Evolutionary conservation across 2,113 vertebrate genomes (phyloP).

Genomic region (Myrmophylax atrothorax): DNA sequence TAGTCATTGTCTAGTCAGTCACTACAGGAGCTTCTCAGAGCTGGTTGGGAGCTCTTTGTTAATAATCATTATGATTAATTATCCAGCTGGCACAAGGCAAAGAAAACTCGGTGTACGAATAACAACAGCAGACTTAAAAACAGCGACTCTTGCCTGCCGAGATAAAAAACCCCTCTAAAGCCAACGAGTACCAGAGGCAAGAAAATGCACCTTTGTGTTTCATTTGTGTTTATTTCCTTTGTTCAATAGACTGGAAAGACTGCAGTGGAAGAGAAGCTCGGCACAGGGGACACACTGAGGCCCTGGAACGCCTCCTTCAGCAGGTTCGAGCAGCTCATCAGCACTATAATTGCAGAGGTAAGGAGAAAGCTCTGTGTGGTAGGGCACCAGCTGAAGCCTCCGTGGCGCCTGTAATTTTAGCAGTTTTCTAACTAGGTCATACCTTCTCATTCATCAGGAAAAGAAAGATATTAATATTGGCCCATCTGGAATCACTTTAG

Average conservation of each 20-base stretch:
- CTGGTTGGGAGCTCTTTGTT: not conserved
- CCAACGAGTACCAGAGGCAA: not conserved
- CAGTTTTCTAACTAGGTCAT: constrained; percentile 82
- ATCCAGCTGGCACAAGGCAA: not conserved
- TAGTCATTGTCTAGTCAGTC: not conserved
- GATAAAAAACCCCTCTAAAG: not conserved
- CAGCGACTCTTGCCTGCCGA: not conserved
- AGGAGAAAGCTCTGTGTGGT: constrained; percentile 80
- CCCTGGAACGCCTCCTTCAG: constrained; percentile 92
- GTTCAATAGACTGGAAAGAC: constrained; percentile 92
- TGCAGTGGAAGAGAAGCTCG: constrained; percentile 83
- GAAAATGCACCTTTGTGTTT: constrained; percentile 58
- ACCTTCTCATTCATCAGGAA: constrained; percentile 96
- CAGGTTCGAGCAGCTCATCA: constrained; percentile 91
- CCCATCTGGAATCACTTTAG: constrained; percentile 97
- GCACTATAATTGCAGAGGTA: constrained; percentile 88
- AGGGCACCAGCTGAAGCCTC: constrained; percentile 83
- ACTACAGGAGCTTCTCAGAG: not conserved
- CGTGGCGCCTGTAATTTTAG: constrained; percentile 90
- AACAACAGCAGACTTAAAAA: not conserved
- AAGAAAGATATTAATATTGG: constrained; percentile 94
- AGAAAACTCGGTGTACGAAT: not conserved
- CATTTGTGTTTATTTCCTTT: constrained; percentile 78
- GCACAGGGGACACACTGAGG: constrained; percentile 87
- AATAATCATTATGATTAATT: constrained; percentile 31